Base-by-base conservation (phyloP, 2,888 invertebrate species). In the Neoascia interrupta region DNA sequence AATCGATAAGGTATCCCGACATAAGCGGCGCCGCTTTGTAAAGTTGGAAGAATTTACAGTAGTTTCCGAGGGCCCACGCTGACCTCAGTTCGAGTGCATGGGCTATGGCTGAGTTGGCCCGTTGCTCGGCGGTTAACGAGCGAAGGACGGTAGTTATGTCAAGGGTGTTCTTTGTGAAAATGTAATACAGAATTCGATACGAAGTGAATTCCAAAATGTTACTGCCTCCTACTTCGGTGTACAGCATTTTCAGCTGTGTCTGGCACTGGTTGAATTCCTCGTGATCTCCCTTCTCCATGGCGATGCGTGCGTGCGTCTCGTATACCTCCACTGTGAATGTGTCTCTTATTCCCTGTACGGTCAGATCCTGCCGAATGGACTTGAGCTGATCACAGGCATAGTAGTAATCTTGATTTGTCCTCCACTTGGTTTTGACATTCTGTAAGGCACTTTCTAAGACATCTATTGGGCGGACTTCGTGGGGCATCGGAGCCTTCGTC, bases 241-340 rank as follows among this genome's bases (percentile, higher is more conserved):
- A 99, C 26, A 99, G 91, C 92, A 96, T 95, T 90, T 96, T 96
- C 58, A 99, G 91, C 90, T 99, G 99, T 10, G 98, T 97, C 90
- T 99, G 99, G 87, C 99, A 99, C 89, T 99, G 99, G 91, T 99
- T 99, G 87, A 99, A 99, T 88, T 99, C 99, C 87, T 98, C 98
- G 88, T 98, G 97, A 87, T 99, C 99, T 56, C 97, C 97, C 90
- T 96, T 98, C 89, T 99, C 99, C 88, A 99, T 91, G 51, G 99
- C 98, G 85, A 99, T 97, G 61, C 98, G 92, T 3, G 98, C 99
- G 90, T 99, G 99, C 2, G 97, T 98, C 91, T 99, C 99, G 90
- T 99, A 99, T 8, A 99, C 99, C 86, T 95, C 92, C n/a, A 99
- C 95, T 60, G 99, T 98, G 87, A 99, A 98, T 82, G 92, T 91